Conservation (phyloP, 2,113 vertebrate genomes). For the Pseudopodoces humilis region DNA sequence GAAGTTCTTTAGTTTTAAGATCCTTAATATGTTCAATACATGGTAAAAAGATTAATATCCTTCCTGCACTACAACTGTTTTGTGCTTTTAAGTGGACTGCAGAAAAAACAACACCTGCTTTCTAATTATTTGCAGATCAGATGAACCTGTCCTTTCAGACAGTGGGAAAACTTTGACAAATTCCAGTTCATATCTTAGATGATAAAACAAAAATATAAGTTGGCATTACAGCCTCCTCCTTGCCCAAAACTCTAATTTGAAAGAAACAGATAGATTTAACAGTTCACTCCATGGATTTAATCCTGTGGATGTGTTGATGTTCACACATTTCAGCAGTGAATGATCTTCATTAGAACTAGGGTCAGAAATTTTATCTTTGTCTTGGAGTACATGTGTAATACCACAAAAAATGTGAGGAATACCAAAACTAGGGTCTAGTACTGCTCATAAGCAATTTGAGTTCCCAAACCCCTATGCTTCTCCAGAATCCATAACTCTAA, state of each 20-base stretch:
- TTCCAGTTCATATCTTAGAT: neutral
- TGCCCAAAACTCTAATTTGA: neutral
- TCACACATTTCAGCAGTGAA: neutral
- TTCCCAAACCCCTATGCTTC: neutral
- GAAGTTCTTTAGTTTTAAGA: neutral
- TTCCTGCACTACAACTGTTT: neutral
- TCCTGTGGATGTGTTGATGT: neutral
- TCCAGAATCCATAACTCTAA: neutral
- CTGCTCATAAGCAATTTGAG: neutral
- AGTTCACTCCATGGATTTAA: neutral
- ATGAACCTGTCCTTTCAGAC: neutral
- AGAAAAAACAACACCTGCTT: neutral
- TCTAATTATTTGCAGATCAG: neutral
- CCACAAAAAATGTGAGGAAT: neutral
- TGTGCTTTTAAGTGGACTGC: neutral
- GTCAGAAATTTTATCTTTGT: neutral
- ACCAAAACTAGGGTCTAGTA: neutral
- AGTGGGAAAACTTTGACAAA: neutral
- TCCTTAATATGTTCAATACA: neutral
- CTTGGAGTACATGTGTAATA: neutral
- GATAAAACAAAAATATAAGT: neutral
- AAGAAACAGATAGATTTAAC: neutral
- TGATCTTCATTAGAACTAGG: neutral
- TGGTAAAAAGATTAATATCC: neutral
- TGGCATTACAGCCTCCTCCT: neutral